Conservation (phyloP, 2,113 vertebrate species). For the Aegotheles bennettii region DNA sequence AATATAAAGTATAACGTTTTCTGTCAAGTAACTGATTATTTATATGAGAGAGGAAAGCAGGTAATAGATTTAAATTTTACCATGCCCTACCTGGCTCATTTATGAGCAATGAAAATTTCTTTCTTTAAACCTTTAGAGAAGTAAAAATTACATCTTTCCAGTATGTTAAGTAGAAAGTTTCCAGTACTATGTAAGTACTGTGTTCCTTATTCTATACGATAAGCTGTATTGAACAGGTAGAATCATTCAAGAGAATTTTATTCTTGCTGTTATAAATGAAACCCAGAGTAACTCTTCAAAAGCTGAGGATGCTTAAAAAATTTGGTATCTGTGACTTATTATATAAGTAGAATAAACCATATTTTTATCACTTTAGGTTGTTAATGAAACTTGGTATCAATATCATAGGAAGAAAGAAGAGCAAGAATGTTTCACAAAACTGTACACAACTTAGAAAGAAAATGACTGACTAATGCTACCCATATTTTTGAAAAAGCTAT, state of each 20-base stretch:
- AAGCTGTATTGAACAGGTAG: neutral
- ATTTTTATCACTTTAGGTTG: neutral
- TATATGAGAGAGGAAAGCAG: neutral
- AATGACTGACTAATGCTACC: neutral
- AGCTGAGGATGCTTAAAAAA: neutral
- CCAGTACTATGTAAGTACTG: accelerated
- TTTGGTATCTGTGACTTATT: neutral
- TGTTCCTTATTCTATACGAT: neutral
- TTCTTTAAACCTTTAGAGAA: neutral
- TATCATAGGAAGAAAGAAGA: neutral
- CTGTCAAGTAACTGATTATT: neutral
- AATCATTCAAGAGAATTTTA: neutral
- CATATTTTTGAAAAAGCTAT: neutral
- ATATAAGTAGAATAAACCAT: neutral
- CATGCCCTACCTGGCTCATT: neutral
- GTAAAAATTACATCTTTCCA: neutral
- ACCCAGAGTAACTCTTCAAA: neutral
- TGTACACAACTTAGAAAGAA: neutral
- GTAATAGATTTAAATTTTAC: neutral
- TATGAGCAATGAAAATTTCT: neutral
- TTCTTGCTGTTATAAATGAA: neutral
- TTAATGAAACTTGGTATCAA: neutral
- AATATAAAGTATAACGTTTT: neutral
- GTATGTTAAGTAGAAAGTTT: neutral
- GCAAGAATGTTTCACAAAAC: neutral